These are phyloP conservation scores for Folsomia candida DNA, from an alignment of 2,888 invertebrate species.

Conservation along the genomic window DNA sequence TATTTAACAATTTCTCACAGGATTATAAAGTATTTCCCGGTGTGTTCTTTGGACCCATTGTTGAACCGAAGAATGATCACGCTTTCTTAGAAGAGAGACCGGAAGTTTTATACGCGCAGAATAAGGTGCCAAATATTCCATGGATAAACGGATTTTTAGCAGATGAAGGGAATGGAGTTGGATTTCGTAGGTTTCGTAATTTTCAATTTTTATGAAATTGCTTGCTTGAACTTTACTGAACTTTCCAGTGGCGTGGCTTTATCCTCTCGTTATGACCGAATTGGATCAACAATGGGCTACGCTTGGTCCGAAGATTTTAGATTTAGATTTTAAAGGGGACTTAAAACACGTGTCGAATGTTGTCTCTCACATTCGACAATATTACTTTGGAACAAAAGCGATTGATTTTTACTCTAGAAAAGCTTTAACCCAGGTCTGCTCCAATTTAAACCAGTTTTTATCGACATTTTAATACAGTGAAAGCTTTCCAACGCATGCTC, in stretches of 20 bases:
- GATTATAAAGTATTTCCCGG: slow-evolving; percentile 39
- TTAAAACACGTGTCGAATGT: slow-evolving; percentile 23
- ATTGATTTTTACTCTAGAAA: slow-evolving; percentile 34
- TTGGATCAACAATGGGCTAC: slow-evolving; percentile 31
- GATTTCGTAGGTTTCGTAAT: slow-evolving; percentile 25
- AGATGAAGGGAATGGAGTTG: slow-evolving; percentile 36
- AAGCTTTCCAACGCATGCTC: no score
- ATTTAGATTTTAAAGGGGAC: slow-evolving; percentile 36
- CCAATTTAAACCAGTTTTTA: neutral
- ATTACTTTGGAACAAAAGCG: slow-evolving; percentile 33
- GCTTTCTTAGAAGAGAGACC: slow-evolving; percentile 31
- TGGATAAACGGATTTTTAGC: slow-evolving; percentile 36
- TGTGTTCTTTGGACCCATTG: slow-evolving; percentile 34
- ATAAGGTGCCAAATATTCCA: slow-evolving; percentile 22
- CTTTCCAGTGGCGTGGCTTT: slow-evolving; percentile 34
- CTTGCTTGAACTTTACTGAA: neutral
- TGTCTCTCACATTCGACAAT: slow-evolving; percentile 25
- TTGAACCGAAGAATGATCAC: slow-evolving; percentile 18
- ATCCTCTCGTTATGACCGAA: slow-evolving; percentile 38
- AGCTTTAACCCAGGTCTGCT: slow-evolving; percentile 25
- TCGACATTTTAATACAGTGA: neutral
- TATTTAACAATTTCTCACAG: no score
- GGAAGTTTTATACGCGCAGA: slow-evolving; percentile 25
- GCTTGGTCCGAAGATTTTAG: slow-evolving; percentile 35
- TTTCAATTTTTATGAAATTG: neutral